Conservation (phyloP, 2,888 invertebrate genomes). For the Scrobipalpa atriplicella region DNA sequence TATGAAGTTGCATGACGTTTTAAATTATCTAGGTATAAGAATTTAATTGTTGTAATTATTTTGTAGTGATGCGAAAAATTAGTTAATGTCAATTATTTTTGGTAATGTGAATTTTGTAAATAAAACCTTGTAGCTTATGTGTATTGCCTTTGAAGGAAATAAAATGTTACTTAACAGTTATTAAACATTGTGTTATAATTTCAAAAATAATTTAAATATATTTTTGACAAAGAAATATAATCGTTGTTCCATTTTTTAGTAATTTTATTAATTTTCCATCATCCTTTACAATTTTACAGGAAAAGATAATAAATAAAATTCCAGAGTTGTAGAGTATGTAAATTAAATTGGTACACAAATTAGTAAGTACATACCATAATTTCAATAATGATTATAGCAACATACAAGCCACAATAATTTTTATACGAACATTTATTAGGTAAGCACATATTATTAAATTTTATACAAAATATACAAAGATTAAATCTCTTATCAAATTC, state of each 20-base stretch:
- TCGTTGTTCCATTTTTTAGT: not conserved
- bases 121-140: not conserved
- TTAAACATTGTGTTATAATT: not conserved
- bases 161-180: not conserved
- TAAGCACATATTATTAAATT: no score
- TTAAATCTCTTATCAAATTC: not conserved
- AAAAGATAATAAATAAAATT: not conserved
- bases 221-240: conserved; percentile 6
- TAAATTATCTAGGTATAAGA: not conserved
- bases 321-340: no score
- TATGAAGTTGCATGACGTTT: not conserved
- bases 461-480: no score
- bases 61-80: not conserved
- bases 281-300: not conserved
- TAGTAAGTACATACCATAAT: no score
- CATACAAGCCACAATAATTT: no score
- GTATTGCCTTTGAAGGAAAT: not conserved
- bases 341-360: no score
- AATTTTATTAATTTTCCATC: not conserved
- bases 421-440: no score
- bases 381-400: no score
- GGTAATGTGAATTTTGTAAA: conserved; percentile 4
- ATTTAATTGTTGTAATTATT: not conserved
- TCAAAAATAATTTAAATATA: not conserved
- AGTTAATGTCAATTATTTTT: conserved; percentile 4